phyloP scores from a whole-genome alignment of 2,888 invertebrate genomes.

The Zygaena filipendulae region DNA sequence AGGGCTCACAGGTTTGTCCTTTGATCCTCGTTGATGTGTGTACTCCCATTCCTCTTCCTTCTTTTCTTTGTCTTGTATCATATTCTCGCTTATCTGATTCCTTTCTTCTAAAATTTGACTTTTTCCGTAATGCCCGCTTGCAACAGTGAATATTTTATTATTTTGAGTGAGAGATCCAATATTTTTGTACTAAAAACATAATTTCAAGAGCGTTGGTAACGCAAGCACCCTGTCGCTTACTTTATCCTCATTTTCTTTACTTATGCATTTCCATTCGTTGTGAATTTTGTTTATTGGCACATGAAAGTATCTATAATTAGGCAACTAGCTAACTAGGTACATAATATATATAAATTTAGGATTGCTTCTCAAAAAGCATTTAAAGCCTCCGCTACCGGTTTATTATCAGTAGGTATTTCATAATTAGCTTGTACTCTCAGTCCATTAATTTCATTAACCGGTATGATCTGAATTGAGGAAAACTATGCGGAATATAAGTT shows the following conservation, averaged over 20 bases:
- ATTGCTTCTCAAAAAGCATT: constrained; percentile 25
- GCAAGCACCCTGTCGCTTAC: constrained; percentile 34
- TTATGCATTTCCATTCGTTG: constrained; percentile 28
- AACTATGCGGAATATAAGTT: too few species aligned
- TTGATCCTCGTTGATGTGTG: constrained; percentile 64
- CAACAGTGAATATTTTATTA: constrained; percentile 26
- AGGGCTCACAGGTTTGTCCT: constrained; percentile 73
- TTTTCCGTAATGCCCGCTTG: constrained; percentile 30
- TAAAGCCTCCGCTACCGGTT: constrained; percentile 57
- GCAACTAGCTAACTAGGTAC: too few species aligned
- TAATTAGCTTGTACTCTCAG: too few species aligned
- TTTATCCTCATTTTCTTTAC: constrained; percentile 29
- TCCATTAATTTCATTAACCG: constrained; percentile 27
- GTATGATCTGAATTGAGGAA: constrained; percentile 59
- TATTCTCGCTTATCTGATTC: constrained; percentile 25
- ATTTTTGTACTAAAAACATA: too few species aligned
- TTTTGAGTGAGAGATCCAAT: too few species aligned
- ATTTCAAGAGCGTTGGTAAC: too few species aligned
- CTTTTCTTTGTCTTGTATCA: constrained; percentile 21
- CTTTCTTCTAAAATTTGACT: constrained; percentile 25
- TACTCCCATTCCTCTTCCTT: constrained; percentile 53
- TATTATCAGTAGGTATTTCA: constrained; percentile 21
- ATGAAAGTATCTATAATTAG: constrained; percentile 47
- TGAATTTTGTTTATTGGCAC: constrained; percentile 64
- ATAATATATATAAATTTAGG: constrained; percentile 23